Conservation (phyloP, 2,113 vertebrate species). For the Corythoichthys haematopterus region DNA sequence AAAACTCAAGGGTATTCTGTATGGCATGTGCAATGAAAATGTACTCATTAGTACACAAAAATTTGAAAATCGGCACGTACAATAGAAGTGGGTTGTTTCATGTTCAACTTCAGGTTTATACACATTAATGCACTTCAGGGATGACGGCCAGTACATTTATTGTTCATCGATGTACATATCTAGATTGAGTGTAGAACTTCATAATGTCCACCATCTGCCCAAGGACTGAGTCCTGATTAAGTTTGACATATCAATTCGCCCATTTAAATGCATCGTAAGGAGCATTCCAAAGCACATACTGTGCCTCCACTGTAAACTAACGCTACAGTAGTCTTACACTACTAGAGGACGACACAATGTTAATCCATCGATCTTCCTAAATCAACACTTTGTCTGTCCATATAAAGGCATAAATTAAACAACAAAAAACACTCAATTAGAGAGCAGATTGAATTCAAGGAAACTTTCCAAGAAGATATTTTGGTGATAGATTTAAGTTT, state of each 20-base stretch:
- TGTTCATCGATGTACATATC: constrained; percentile 6
- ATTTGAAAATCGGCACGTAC: background rate
- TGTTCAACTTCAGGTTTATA: constrained; percentile 8
- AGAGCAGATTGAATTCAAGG: background rate
- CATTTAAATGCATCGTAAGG: background rate
- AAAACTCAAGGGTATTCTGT: background rate
- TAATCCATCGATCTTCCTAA: background rate
- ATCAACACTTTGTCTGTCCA: background rate
- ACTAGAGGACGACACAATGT: background rate
- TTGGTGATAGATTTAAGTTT: background rate
- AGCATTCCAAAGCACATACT: background rate
- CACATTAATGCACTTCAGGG: constrained; percentile 8
- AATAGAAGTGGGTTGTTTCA: constrained; percentile 5
- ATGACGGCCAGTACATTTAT: constrained; percentile 10
- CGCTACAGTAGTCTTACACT: background rate
- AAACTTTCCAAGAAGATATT: background rate
- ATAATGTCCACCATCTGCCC: constrained; percentile 22
- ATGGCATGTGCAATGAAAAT: background rate
- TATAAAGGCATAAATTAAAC: background rate
- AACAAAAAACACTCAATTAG: background rate
- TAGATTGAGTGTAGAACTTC: constrained; percentile 2
- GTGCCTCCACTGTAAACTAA: background rate
- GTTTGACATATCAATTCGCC: background rate
- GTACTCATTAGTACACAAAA: constrained; percentile 19
- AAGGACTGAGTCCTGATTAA: background rate